Conservation (phyloP, 2,113 vertebrate species). For the Nyctibius bracteatus region DNA sequence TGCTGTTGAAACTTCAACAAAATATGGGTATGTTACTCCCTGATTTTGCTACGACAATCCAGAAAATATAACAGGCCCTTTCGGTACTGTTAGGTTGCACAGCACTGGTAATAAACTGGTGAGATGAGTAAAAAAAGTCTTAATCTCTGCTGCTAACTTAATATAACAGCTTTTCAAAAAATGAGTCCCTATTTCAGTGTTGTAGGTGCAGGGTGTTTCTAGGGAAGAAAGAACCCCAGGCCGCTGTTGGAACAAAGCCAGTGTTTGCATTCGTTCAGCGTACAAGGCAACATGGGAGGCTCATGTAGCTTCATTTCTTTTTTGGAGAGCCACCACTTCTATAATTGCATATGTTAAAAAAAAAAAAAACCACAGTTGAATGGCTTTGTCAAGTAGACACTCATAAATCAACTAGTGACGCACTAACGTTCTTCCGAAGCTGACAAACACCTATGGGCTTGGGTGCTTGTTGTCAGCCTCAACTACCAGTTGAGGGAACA, state of each 20-base stretch:
- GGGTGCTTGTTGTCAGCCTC: background rate
- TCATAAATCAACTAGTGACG: background rate
- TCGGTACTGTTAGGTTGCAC: background rate
- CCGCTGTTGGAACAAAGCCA: background rate
- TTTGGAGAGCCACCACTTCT: background rate
- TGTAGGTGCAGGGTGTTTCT: background rate
- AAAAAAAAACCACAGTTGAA: background rate
- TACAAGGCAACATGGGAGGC: background rate
- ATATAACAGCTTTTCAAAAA: background rate
- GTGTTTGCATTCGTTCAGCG: background rate
- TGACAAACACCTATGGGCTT: background rate
- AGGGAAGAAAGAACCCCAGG: background rate
- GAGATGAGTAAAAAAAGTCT: background rate
- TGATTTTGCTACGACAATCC: background rate
- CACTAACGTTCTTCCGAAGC: background rate
- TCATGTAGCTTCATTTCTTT: background rate
- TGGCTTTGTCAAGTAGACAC: background rate
- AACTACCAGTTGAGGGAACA: background rate
- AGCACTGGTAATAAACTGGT: background rate
- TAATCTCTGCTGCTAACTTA: background rate
- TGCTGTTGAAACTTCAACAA: conserved; percentile 70
- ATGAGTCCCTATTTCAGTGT: background rate
- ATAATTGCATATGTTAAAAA: background rate
- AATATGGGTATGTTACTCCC: conserved; percentile 72
- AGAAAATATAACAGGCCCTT: background rate